Percentiles rank a stretch among this genome's conserved stretches.
phyloP scores from a whole-genome alignment of 2,888 invertebrate genomes.

The Anoplius nigerrimus region DNA sequence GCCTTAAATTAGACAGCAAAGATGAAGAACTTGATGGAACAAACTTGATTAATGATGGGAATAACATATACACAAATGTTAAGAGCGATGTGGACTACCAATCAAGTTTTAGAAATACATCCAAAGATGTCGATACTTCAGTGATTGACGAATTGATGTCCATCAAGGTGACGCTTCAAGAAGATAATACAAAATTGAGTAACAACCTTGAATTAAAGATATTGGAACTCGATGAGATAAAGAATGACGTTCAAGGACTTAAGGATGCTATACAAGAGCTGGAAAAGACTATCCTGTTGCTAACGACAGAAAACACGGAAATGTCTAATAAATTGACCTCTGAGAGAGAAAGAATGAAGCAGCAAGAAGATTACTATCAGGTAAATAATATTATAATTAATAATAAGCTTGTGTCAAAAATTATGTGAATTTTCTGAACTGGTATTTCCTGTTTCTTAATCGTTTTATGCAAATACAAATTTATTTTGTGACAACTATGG shows the following conservation, averaged over 20 bases:
- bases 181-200: conserved; percentile 57
- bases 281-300: conserved; percentile 57
- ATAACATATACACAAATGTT: background rate
- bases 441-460: too few species aligned
- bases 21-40: too few species aligned
- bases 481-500: background rate
- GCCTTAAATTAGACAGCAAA: too few species aligned
- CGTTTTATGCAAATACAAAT: conserved; percentile 2
- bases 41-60: background rate
- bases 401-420: too few species aligned
- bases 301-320: conserved; percentile 67
- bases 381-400: conserved; percentile 31
- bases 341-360: conserved; percentile 50
- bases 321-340: conserved; percentile 56
- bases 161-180: conserved; percentile 14
- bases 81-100: background rate
- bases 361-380: conserved; percentile 42
- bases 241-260: conserved; percentile 59
- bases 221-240: conserved; percentile 63
- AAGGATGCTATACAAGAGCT: conserved; percentile 61
- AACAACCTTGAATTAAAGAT: conserved; percentile 56
- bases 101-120: background rate
- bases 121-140: background rate
- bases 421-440: too few species aligned
- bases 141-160: background rate